Conservation (phyloP, 2,888 invertebrate genomes). For the Polymixis lichenea region DNA sequence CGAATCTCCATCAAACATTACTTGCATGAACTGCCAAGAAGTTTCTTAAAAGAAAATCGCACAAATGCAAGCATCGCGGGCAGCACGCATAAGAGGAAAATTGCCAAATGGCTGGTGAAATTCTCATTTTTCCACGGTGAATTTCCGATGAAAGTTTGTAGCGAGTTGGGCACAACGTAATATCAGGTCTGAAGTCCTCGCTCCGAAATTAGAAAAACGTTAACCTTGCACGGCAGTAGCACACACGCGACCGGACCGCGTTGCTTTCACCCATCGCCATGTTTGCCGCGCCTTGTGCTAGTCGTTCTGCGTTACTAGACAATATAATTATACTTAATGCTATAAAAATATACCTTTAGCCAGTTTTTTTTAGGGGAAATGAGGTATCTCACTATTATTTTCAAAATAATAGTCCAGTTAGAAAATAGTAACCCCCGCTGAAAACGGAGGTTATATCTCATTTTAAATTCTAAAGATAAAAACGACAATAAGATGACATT, state of each 20-base stretch:
- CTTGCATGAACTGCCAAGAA: constrained; percentile 24
- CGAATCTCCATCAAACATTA: constrained; percentile 13
- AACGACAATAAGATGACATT: background rate
- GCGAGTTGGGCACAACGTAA: constrained; percentile 77
- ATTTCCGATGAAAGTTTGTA: constrained; percentile 86
- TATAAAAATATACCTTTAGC: constrained; percentile 21
- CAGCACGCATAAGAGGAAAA: constrained; percentile 69
- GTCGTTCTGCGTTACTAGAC: constrained; percentile 80
- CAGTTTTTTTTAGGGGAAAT: background rate
- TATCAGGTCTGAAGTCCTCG: constrained; percentile 81
- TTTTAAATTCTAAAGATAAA: background rate
- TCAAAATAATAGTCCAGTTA: too few relatives aligned
- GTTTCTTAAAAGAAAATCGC: constrained; percentile 53
- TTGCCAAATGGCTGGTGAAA: constrained; percentile 71
- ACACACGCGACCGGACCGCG: constrained; percentile 80
- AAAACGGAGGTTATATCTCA: background rate
- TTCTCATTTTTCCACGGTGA: constrained; percentile 81
- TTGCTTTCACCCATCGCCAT: constrained; percentile 86
- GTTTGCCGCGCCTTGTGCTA: constrained; percentile 72
- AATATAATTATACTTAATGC: constrained; percentile 73
- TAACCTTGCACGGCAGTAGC: constrained; percentile 85
- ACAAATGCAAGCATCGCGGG: constrained; percentile 42
- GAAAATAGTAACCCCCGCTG: background rate
- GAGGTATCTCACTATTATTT: background rate
- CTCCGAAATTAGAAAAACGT: constrained; percentile 88